Base-by-base conservation (phyloP, 1,140 invertebrate genomes). In the Uloborus diversus region DNA sequence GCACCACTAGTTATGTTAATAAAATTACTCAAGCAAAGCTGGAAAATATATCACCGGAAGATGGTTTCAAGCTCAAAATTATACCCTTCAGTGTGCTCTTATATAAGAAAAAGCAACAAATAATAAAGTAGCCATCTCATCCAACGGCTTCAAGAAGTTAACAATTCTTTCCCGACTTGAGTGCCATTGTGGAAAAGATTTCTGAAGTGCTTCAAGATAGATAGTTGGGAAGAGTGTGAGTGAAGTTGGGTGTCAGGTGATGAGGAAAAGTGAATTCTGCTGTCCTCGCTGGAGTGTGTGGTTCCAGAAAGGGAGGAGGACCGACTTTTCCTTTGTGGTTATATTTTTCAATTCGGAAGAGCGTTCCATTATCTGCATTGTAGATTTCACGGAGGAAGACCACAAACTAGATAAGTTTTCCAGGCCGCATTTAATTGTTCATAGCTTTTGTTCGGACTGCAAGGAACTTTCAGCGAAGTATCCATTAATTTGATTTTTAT, bases 141-240 rank as follows among this genome's bases (percentile, higher is more conserved):
- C 66, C 49, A 56, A 20, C 35, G 30, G 49, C 20, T 51, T 69
- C 32, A 56, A 69, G 66, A 69, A 33, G 66, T 28, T 49, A 28
- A 66, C 64, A 53, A 33, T 35, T 28, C 53, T 59, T 71, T 66
- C 25, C 51, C 5, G 33, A 59, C 17, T 27, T 42, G 68, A 71
- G 68, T 71, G 53, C 32, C 51, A 30, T 71, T 42, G 42, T 23
- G 32, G 66, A 33, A n/a, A n/a, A n/a, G n/a, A n/a, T n/a, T 2
- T 14, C 25, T 71, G 51, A 71, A 71, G 68, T 71, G 53, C 47
- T 59, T 27, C 33, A 9, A 71, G 68, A 71, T 71, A 71, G 56
- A 59, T 53, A 53, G 49, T 53, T 14, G 13, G 20, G 5, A 28
- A 42, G 68, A 59, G 53, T 11, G 25, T 28, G 37, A 70, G 35